A percentile compares a stretch with the other conserved stretches of the same genome.
Conservation (phyloP, 1,140 invertebrate genomes). For the Laupala kohalensis region DNA sequence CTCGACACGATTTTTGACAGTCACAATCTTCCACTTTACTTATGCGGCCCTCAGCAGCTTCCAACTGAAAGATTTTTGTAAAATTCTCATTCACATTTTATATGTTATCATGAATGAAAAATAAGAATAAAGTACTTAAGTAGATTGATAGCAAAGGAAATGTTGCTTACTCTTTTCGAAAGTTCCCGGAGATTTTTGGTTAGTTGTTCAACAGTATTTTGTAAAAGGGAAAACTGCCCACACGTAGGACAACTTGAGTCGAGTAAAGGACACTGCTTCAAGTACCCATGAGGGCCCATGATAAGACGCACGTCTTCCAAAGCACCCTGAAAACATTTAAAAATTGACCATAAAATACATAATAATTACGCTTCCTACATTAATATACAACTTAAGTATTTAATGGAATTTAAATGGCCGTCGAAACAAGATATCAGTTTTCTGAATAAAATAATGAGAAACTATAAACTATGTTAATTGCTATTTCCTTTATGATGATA, state of each 20-base stretch:
- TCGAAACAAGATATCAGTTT: background rate
- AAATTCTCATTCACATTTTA: background rate
- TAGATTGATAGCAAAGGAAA: constrained; percentile 3
- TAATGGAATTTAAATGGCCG: too few relatives aligned
- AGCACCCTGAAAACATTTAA: constrained; percentile 47
- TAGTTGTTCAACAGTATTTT: constrained; percentile 55
- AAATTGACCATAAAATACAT: background rate
- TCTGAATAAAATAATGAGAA: too few relatives aligned
- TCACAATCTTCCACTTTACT: constrained; percentile 71
- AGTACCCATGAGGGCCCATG: constrained; percentile 68
- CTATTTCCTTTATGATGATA: too few relatives aligned
- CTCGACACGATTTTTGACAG: constrained; percentile 72
- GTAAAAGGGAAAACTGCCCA: constrained; percentile 70
- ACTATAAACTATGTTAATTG: too few relatives aligned
- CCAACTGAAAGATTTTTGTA: constrained; percentile 44
- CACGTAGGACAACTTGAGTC: constrained; percentile 80
- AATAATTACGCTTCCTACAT: background rate
- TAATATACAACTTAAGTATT: background rate
- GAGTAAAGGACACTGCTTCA: constrained; percentile 70
- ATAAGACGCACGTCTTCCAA: constrained; percentile 78
- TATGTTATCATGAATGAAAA: constrained; percentile 18
- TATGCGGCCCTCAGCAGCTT: constrained; percentile 58
- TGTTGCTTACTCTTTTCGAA: constrained; percentile 43
- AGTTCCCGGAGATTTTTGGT: constrained; percentile 51
- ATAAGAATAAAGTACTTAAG: background rate